These are phyloP conservation scores for Harpalus rufipes DNA, from an alignment of 2,888 invertebrate species.

Conservation along the genomic window DNA sequence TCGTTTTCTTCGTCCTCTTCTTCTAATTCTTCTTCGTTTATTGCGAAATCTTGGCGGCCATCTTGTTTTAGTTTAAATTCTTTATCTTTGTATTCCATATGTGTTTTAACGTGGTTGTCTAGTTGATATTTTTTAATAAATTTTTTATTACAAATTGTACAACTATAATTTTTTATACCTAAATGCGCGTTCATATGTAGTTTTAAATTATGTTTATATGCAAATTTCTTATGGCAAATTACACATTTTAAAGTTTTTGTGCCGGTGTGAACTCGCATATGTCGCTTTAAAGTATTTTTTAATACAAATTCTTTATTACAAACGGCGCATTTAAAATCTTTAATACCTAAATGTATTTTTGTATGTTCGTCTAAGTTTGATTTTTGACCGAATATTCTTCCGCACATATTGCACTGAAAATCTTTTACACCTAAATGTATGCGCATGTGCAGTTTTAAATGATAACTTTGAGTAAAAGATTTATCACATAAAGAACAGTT, in stretches of 20 bases:
- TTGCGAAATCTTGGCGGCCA: not conserved
- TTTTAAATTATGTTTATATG: slow-evolving; percentile 48
- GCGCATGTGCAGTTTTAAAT: not conserved
- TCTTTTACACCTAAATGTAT: not conserved
- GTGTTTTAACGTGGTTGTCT: not conserved
- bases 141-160: not conserved
- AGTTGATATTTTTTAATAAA: slow-evolving; percentile 1
- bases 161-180: not conserved
- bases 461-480: not conserved
- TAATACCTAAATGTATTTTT: slow-evolving; percentile 11
- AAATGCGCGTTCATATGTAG: not conserved
- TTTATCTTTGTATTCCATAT: not conserved
- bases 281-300: slow-evolving; percentile 13
- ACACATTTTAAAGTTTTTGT: slow-evolving; percentile 58
- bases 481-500: not conserved
- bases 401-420: slow-evolving; percentile 49
- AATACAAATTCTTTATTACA: slow-evolving; percentile 51
- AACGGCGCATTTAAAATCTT: slow-evolving; percentile 17
- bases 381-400: slow-evolving; percentile 26
- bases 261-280: slow-evolving; percentile 28
- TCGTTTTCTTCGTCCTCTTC: not conserved
- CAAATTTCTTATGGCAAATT: slow-evolving; percentile 53
- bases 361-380: slow-evolving; percentile 30
- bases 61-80: not conserved
- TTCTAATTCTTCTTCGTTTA: not conserved